Evolutionary conservation across 2,113 vertebrate species (phyloP).

Genomic region (Tachuris rubrigastra): DNA sequence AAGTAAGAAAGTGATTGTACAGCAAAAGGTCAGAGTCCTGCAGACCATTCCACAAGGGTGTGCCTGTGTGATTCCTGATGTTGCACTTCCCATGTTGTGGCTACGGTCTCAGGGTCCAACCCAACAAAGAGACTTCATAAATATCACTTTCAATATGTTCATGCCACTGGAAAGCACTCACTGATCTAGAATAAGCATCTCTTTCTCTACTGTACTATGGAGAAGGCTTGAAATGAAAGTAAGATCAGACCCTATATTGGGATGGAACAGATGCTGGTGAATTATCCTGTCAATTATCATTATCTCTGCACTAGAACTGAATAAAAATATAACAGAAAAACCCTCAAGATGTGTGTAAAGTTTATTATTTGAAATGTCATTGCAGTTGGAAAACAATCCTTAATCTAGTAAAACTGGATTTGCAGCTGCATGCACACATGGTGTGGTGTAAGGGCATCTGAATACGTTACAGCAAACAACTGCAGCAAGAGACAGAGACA

Average conservation of each 20-base stretch:
- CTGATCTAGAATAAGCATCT: not conserved
- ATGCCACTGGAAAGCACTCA: not conserved
- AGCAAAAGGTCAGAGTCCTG: not conserved
- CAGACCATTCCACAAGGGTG: not conserved
- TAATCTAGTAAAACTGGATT: not conserved
- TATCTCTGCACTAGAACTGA: not conserved
- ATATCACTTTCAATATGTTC: not conserved
- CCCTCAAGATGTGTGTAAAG: not conserved
- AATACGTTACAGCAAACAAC: rapidly evolving
- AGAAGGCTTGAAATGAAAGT: not conserved
- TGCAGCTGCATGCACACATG: not conserved
- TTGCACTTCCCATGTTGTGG: not conserved
- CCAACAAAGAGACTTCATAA: not conserved
- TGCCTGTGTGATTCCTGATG: not conserved
- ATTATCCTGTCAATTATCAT: not conserved
- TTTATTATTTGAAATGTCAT: not conserved
- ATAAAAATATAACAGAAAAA: not conserved
- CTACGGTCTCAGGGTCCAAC: not conserved
- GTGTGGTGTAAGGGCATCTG: not conserved
- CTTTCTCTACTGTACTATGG: not conserved
- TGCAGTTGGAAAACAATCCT: not conserved
- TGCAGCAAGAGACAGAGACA: not conserved
- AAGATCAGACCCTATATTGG: not conserved
- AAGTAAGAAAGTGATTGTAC: not conserved
- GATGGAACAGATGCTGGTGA: not conserved